These are phyloP conservation scores for Falco biarmicus DNA, from an alignment of 2,797 vertebrate genomes.

Conservation along the genomic window DNA sequence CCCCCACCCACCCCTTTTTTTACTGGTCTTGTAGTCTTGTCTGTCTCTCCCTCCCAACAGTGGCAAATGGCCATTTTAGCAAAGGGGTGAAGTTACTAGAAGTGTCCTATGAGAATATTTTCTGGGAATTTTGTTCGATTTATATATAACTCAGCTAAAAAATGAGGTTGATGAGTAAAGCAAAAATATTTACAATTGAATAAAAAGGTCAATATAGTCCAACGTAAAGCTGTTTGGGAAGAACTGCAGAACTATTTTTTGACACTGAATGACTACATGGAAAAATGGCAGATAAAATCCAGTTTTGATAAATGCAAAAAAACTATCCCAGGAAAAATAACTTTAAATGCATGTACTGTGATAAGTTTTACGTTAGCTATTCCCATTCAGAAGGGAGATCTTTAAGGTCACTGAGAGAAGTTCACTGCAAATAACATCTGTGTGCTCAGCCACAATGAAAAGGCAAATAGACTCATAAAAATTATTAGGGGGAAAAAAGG, in stretches of 20 bases:
- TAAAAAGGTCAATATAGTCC: not conserved
- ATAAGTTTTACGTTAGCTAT: not conserved
- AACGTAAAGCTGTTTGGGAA: not conserved
- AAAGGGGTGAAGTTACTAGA: not conserved
- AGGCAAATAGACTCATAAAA: not conserved
- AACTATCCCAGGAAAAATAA: not conserved
- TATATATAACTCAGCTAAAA: not conserved
- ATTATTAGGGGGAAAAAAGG: not conserved
- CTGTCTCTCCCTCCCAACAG: too few relatives aligned
- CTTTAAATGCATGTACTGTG: not conserved
- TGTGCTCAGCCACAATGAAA: not conserved
- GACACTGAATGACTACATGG: not conserved
- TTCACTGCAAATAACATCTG: not conserved
- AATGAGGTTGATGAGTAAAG: not conserved
- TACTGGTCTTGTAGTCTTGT: not conserved
- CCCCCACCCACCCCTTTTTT: not conserved
- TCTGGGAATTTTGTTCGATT: not conserved
- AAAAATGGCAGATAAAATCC: not conserved
- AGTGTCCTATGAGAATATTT: not conserved
- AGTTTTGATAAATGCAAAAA: not conserved
- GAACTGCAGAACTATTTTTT: not conserved
- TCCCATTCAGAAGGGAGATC: not conserved
- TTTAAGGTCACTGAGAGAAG: not conserved
- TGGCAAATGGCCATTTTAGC: not conserved
- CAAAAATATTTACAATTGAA: not conserved